Percentiles rank a stretch among this genome's conserved stretches.
Conservation (phyloP, 1,140 invertebrate species). For the Tigriopus japonicus region DNA sequence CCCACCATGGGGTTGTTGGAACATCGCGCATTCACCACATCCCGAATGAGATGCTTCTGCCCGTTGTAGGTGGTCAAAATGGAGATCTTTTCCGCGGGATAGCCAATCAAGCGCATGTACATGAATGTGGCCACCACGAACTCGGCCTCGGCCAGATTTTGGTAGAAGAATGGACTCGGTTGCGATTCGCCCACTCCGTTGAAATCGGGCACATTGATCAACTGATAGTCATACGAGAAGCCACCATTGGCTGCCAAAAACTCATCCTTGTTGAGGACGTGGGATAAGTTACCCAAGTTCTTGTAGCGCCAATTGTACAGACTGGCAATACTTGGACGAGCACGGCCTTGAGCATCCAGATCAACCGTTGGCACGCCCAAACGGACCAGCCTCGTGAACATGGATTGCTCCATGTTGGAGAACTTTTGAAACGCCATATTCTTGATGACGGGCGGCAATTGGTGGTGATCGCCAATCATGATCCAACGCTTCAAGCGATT, state of each 20-base stretch:
- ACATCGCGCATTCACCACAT: conserved; percentile 86
- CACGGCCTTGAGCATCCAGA: conserved; percentile 90
- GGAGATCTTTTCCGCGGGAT: conserved; percentile 91
- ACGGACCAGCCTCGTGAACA: conserved; percentile 89
- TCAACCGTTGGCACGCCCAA: conserved; percentile 91
- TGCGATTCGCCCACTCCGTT: conserved; percentile 92
- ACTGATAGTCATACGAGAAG: conserved; percentile 79
- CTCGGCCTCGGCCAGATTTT: conserved; percentile 97
- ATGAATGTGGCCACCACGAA: conserved; percentile 94
- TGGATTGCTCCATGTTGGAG: conserved; percentile 97
- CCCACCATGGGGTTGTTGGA: conserved; percentile 93
- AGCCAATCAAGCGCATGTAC: conserved; percentile 95
- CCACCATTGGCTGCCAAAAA: conserved; percentile 79
- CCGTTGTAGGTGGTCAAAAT: conserved; percentile 99
- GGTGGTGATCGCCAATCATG: conserved; percentile 99
- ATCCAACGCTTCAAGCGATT: conserved; percentile 97
- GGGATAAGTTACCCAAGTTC: conserved; percentile 70
- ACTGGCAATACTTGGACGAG: conserved; percentile 72
- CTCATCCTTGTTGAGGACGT: conserved; percentile 60
- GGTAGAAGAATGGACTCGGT: conserved; percentile 95
- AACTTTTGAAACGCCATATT: conserved; percentile 99
- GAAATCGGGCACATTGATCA: conserved; percentile 91
- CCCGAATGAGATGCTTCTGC: conserved; percentile 89
- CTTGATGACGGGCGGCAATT: conserved; percentile 96
- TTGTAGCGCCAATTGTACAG: conserved; percentile 98